Percentiles rank a stretch among this genome's conserved stretches.
These are phyloP conservation scores for Mixornis gularis DNA, from an alignment of 2,113 vertebrate species.

Conservation along the genomic window DNA sequence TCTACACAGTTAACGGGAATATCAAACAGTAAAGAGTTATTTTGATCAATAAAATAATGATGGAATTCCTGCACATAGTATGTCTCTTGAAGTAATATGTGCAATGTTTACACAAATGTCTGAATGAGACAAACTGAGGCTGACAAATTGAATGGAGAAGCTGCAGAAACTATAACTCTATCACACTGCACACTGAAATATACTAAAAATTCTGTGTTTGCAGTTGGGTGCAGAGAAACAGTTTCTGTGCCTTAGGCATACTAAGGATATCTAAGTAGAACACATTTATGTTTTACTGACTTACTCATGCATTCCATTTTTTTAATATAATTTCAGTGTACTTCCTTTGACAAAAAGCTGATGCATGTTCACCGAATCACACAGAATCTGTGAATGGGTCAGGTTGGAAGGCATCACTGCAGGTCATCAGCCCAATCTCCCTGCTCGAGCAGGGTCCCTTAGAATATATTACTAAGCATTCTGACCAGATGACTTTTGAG, in stretches of 20 bases:
- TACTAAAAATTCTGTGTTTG: not conserved
- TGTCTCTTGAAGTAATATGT: not conserved
- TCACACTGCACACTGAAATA: not conserved
- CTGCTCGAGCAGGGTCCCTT: not conserved
- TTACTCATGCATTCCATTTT: not conserved
- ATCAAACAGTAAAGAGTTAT: not conserved
- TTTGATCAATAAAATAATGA: conserved; percentile 30
- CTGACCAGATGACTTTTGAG: not conserved
- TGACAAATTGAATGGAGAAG: conserved; percentile 8
- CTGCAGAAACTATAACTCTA: not conserved
- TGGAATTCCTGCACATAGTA: not conserved
- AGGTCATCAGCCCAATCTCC: not conserved
- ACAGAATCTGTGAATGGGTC: not conserved
- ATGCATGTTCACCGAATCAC: not conserved
- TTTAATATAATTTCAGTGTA: not conserved
- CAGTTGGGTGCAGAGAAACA: not conserved
- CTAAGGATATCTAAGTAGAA: not conserved
- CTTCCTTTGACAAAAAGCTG: not conserved
- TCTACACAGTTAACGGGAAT: not conserved
- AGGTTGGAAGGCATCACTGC: not conserved
- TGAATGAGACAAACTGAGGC: not conserved
- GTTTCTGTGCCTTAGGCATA: not conserved
- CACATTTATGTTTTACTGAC: not conserved
- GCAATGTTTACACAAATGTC: not conserved
- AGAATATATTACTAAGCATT: not conserved